Percentiles rank a stretch among this genome's conserved stretches.
Conservation (phyloP, 2,797 vertebrate genomes). For the Pipistrellus kuhlii region DNA sequence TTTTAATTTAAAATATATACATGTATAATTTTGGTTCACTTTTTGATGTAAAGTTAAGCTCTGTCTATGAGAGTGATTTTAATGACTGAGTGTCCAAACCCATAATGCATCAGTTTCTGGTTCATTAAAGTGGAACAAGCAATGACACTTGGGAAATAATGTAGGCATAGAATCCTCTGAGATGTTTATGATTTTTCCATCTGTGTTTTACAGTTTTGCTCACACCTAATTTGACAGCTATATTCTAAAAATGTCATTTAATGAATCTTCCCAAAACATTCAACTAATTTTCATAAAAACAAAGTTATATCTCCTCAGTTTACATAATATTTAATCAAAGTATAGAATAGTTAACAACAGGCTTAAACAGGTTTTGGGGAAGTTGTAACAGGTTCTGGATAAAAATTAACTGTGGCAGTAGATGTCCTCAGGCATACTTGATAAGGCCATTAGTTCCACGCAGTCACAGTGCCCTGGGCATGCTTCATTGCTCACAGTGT, state of each 20-base stretch:
- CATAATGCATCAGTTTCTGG: not conserved
- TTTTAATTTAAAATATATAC: conserved; percentile 27
- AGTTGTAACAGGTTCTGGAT: not conserved
- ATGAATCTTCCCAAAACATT: conserved; percentile 6
- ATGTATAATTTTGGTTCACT: not conserved
- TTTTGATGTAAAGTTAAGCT: not conserved
- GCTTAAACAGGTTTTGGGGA: conserved; percentile 1
- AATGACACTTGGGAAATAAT: not conserved
- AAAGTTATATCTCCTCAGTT: not conserved
- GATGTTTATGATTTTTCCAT: conserved; percentile 15
- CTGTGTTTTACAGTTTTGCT: conserved; percentile 8
- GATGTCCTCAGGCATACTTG: not conserved
- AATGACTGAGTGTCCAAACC: not conserved
- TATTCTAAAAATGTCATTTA: not conserved
- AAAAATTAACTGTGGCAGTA: not conserved
- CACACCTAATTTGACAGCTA: not conserved
- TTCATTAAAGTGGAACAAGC: conserved; percentile 13
- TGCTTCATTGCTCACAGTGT: not conserved
- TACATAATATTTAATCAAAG: not conserved
- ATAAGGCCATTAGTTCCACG: not conserved
- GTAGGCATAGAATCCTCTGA: not conserved
- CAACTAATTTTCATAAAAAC: not conserved
- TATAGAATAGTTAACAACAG: not conserved
- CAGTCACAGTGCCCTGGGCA: not conserved
- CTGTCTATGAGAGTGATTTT: conserved; percentile 27